Base-by-base conservation (phyloP, 1,140 invertebrate species). In the Sarcophaga peregrina region DNA sequence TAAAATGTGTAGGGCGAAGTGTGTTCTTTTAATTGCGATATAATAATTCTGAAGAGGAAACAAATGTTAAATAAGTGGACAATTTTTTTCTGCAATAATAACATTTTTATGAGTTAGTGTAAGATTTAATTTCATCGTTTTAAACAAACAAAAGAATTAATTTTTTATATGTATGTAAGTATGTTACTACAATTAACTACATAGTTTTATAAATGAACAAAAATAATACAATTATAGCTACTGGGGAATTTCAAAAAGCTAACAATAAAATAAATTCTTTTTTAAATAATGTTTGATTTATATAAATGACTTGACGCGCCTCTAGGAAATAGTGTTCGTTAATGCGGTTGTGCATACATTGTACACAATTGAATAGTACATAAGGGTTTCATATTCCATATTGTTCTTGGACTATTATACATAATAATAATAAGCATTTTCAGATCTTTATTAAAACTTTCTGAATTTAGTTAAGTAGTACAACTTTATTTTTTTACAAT, bases 61-160 rank as follows among this genome's bases (percentile, higher is more conserved):
- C 48, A 73, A 25, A 2, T 73, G 46, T 47, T n/a, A 50, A 17
- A 6, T 25, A 82, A 73, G 11, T 73, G 48, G 7, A 3, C 47
- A 15, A 10, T 58, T 37, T 45, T 10, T 80, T 58, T 80, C 13
- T 58, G 37, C 20, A 37, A 37, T 37, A 37, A 37, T 37, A 58
- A 80, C 48, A 58, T 75, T 46, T 75, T 47, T 75, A 74, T 15
- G 7, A 46, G 15, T 37, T 37, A 2, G 11, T 75, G 37, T 47
- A 46, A 47, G 25, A 4, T 75, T 47, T 13, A 47, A 47, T 75
- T 75, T 11, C 5, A 46, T 75, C 9, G 8, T 75, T 75, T 48
- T 46, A 46, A 46, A 74, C 72, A 74, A 46, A 74, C 20, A 20
- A 74, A 74, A 74, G 17, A 20, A 46, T 74, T 20, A 75, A 75